Evolutionary conservation across 2,797 vertebrate genomes (phyloP), one percentile per base, ranked within the genome.

Genomic region (Chloroceryle inda): DNA sequence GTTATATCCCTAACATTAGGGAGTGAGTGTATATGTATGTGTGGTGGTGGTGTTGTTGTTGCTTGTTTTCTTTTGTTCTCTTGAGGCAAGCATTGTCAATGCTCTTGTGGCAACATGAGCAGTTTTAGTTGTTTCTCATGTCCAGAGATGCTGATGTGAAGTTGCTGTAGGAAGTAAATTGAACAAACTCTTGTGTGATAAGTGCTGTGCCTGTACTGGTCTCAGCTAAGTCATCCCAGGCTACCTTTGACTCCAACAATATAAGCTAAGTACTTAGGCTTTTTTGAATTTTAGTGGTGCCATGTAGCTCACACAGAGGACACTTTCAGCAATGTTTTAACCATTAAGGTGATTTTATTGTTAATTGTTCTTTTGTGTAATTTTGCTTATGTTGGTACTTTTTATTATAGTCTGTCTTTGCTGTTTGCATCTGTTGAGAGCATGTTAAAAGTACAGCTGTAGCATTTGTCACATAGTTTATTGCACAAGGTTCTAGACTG

Each of bases 161-260:
- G n/a, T 56, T 68, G 9, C 40, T 92, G 52, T 72, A 63, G 52
- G 50, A 88, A 73, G 10, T 66, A 58, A 88, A 56, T 17, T 77
- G 7, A 58, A 15, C 33, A 53, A 85, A 50, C n/a, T 50, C 5
- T 58, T 42, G 3, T 1, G 2, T 81, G 18, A 53, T 33, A 56
- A 33, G 19, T 33, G 5, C 55, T 56, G n/a, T 56, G 21, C 20
- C 13, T 33, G 20, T 56, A 37, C 15, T 0, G 0, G 26, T 37
- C 26, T 55, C 37, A 33, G 47, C 13, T 33, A 50, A 77, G n/a
- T 61, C 86, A 55, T 72, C 23, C 62, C 63, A 35, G 31, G 45
- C 27, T 69, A 33, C 21, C 27, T 85, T 85, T 37, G 35, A 37
- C 6, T 45, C 23, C 47, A 64, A 20, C 23, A 50, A 44, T 47